These are phyloP conservation scores for Pilophorus perplexus DNA, from an alignment of 2,888 invertebrate species.

Conservation along the genomic window DNA sequence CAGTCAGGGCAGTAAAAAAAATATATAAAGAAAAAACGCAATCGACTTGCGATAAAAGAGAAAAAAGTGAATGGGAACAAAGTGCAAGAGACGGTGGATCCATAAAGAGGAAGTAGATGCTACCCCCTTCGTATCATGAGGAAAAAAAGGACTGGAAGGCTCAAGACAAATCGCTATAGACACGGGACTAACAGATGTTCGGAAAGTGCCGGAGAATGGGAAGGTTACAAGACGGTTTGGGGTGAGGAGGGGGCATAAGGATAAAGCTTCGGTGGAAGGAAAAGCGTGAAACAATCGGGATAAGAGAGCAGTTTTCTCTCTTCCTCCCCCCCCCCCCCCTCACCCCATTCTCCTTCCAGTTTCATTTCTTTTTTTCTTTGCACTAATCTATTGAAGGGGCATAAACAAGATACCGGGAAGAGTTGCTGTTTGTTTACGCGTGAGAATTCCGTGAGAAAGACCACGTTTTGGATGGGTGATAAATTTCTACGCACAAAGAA, in stretches of 20 bases:
- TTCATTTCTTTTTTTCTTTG: not conserved
- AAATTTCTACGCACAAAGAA: no score
- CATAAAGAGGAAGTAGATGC: not conserved
- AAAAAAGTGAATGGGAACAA: no score
- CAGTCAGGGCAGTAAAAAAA: not conserved
- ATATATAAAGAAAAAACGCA: not conserved
- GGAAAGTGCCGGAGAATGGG: not conserved
- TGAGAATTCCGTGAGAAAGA: not conserved
- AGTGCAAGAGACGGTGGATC: no score
- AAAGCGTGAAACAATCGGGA: slow-evolving; percentile 16
- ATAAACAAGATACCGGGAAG: not conserved
- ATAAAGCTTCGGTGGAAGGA: no score
- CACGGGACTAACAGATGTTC: slow-evolving; percentile 1
- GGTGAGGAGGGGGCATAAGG: not conserved
- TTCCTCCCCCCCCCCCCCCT: no score
- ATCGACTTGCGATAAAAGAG: no score
- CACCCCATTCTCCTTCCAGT: no score
- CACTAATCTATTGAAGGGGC: slow-evolving; percentile 10
- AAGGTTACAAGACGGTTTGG: no score
- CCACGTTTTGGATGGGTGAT: not conserved
- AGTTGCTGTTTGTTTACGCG: slow-evolving; percentile 2
- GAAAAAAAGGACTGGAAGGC: not conserved
- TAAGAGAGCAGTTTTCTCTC: slow-evolving; percentile 10
- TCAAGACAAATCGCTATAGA: slow-evolving; percentile 17
- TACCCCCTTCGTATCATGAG: not conserved